phyloP scores from a whole-genome alignment of 1,140 invertebrate species.

The Nebria ingens region DNA sequence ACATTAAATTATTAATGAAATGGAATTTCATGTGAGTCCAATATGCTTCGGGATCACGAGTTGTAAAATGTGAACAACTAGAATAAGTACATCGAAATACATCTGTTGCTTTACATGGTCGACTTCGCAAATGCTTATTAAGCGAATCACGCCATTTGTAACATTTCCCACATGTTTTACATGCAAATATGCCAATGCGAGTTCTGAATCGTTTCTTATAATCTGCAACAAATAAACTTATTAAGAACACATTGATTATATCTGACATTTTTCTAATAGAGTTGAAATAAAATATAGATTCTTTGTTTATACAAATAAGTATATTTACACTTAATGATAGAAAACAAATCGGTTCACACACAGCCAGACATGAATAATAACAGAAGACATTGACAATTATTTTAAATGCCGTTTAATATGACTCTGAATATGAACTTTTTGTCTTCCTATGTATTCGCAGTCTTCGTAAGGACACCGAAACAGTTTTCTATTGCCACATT shows the following conservation, averaged over 20 bases:
- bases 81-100: not conserved
- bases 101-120: not conserved
- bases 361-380: no score
- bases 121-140: not conserved
- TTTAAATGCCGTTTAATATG: conserved; percentile 24
- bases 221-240: not conserved
- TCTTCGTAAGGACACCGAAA: conserved; percentile 46
- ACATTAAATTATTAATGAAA: no score
- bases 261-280: no score
- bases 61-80: not conserved
- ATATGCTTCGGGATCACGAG: not conserved
- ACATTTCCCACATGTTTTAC: not conserved
- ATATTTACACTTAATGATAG: no score
- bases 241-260: no score
- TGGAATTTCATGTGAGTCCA: not conserved
- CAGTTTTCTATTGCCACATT: conserved; percentile 54
- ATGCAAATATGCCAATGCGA: not conserved
- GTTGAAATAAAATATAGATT: no score
- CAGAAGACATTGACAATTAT: no score
- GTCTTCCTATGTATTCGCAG: conserved; percentile 37
- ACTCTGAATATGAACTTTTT: conserved; percentile 36
- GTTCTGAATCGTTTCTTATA: not conserved
- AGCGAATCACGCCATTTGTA: not conserved
- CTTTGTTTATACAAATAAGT: no score
- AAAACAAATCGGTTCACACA: no score